These are phyloP conservation scores for Apodemus speciosus DNA, from an alignment of 2,113 vertebrate species.

Conservation along the genomic window DNA sequence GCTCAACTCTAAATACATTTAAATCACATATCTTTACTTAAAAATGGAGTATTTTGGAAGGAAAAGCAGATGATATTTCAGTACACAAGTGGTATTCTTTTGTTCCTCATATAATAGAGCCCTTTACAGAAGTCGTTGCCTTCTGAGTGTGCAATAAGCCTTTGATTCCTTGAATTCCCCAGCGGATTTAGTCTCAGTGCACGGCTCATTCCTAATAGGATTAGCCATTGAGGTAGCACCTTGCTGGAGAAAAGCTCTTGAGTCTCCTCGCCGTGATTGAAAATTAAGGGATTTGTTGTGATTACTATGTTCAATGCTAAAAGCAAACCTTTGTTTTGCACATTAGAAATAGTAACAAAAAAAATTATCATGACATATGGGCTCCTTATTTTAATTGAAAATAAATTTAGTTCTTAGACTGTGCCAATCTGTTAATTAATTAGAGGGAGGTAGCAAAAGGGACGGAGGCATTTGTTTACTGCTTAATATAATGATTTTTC, in stretches of 20 bases:
- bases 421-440: constrained; percentile 79
- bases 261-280: constrained; percentile 34
- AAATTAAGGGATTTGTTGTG: constrained; percentile 66
- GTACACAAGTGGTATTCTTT: constrained; percentile 74
- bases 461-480: constrained; percentile 69
- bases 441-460: constrained; percentile 63
- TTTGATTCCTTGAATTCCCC: constrained; percentile 72
- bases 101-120: constrained; percentile 71
- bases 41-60: constrained; percentile 64
- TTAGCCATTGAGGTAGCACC: constrained; percentile 69
- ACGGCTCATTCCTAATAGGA: constrained; percentile 65
- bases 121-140: constrained; percentile 64
- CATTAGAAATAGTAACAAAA: constrained; percentile 77
- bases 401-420: constrained; percentile 79
- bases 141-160: constrained; percentile 74
- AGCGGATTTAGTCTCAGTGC: neutral
- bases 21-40: constrained; percentile 57
- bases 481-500: constrained; percentile 71
- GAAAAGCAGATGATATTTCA: constrained; percentile 63
- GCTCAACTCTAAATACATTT: constrained; percentile 59
- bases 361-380: constrained; percentile 77
- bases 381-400: constrained; percentile 85
- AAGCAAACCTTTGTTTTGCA: constrained; percentile 73
- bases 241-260: constrained; percentile 64
- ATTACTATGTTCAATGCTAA: constrained; percentile 47